Base-by-base conservation (phyloP, 2,888 invertebrate genomes). In the Andrena camellia region DNA sequence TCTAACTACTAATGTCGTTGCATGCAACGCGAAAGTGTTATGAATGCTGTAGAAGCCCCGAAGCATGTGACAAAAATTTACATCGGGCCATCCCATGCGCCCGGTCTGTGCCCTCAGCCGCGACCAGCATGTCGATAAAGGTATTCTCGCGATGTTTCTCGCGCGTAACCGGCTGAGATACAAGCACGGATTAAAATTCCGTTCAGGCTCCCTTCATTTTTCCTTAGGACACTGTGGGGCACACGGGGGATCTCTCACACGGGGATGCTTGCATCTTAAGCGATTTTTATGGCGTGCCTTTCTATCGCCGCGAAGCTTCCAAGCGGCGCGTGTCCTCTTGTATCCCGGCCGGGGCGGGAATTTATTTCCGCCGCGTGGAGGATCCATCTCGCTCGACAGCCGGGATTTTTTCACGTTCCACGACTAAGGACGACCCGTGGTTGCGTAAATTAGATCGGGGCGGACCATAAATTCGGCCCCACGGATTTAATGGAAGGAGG, bases 171-270 rank as follows among this genome's bases (percentile, higher is more conserved):
- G 60, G 57, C 77, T 75, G 70, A 81, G 83, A 81, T 71, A 82
- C 74, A 73, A 83, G 85, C 69, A 63, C 72, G 89, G 89, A 92
- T 92, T 92, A 92, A 90, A 90, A 92, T 92, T 92, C 92, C 85
- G 83, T 77, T 69, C 81, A 85, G 84, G 90, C 87, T 88, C 80
- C 87, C 83, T 90, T 89, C 91, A 89, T 92, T 89, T 90, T 89
- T 90, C 88, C 75, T 6, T 17, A 60, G 52, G 48, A 48, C 69
- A 79, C 70, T 67, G 52, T 83, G 90, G 88, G 83, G 89, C 88
- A 85, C 91, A 83, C 88, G 73, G 77, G 90, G 91, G 91, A 92
- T 87, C 87, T 87, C 85, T 72, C 77, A 74, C 57, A 57, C 70
- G 48, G 75, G 59, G 70, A 59, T 81, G 80, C 86, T 86, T 90